phyloP scores from a whole-genome alignment of 1,140 invertebrate genomes.

The Halesus radiatus region DNA sequence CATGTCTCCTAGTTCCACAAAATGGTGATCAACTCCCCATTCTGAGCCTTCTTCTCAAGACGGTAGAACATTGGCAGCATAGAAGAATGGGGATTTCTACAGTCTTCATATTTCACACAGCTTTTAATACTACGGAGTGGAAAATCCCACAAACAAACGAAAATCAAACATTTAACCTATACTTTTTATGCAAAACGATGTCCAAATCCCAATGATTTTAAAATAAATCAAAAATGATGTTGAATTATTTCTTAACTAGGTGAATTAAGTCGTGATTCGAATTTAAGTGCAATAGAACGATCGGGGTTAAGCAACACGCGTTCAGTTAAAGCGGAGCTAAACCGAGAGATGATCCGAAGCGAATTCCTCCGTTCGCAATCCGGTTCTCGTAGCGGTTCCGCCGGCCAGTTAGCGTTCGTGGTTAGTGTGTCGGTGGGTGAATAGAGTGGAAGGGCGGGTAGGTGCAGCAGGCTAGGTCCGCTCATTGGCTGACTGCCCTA shows the following conservation, averaged over 20 bases:
- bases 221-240: neutral
- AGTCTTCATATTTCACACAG: no score
- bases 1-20: no score
- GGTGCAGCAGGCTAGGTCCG: neutral
- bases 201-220: neutral
- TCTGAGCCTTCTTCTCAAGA: no score
- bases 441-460: neutral
- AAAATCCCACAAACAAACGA: no score
- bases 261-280: neutral
- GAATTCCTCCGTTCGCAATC: constrained; percentile 8
- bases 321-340: neutral
- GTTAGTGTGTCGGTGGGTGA: constrained; percentile 15
- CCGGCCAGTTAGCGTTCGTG: neutral
- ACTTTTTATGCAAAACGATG: no score
- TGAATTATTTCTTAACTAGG: neutral
- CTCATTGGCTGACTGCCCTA: constrained; percentile 15
- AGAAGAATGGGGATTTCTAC: no score
- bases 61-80: no score
- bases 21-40: no score
- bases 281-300: neutral
- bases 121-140: no score
- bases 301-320: neutral
- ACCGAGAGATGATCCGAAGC: neutral
- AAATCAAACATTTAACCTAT: no score
- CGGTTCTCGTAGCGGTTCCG: constrained; percentile 1